Evolutionary conservation across 2,888 invertebrate species (phyloP), one percentile per base, ranked within the genome.

Genomic region (Myopa tessellatipennis): DNA sequence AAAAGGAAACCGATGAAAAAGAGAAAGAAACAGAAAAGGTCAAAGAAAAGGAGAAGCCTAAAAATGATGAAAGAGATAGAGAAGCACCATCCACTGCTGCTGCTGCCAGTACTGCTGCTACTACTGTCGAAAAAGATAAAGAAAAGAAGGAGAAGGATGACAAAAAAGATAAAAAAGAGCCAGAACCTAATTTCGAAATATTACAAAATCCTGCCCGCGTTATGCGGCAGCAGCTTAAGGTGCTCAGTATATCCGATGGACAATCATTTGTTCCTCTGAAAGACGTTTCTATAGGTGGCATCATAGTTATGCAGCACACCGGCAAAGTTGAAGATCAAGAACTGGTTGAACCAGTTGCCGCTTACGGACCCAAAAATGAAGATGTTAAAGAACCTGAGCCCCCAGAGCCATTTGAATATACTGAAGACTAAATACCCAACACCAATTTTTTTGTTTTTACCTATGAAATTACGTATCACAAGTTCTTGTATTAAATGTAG

Each of bases 351-450:
- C 96, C 97, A 7, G 97, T 98, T 16, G 95, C 95, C 87, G 96
- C 96, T 0, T 96, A 95, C 85, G 96, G 96, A 0, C 96, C 95
- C 4, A 96, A 96, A 88, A 93, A 94, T 26, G 98, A 98, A 82
- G 98, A 98, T 85, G 97, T 97, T 84, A 96, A 96, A 85, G 98
- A 99, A 90, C 98, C 98, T 0, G 97, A 97, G 85, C 97, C 98
- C 65, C 98, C 98, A 86, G 98, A 98, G 91, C 97, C 98, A 81
- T 99, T 99, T 88, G 98, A 98, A 90, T 99, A 96, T 90, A 93
- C 93, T 84, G 98, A 98, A 89, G 95, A 95, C 83, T 88, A 88
- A 85, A 84, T 1, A 3, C 26, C 12, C 26, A 50, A 50, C 50
- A n/a, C 50, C 50, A 6, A 50, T 50, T 12, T 50, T 8, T 50